A percentile compares a stretch with the other conserved stretches of the same genome.
phyloP scores from a whole-genome alignment of 1,140 invertebrate species.

The Orchesella cincta region DNA sequence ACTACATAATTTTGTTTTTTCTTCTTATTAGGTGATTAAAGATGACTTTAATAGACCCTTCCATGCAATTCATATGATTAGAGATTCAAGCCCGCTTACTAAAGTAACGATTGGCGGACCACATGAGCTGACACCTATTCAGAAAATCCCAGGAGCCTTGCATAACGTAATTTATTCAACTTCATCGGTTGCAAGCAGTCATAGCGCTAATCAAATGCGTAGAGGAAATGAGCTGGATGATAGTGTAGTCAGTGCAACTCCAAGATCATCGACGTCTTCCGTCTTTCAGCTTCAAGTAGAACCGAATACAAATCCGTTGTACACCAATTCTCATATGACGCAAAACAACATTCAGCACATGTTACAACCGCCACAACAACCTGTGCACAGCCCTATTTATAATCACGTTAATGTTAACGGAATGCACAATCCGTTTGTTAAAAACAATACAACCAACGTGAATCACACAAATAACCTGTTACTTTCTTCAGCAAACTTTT shows the following conservation, averaged over 20 bases:
- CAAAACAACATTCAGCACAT: not conserved
- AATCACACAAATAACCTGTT: slow-evolving; percentile 29
- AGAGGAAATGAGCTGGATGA: not conserved
- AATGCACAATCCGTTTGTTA: not conserved
- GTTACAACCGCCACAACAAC: not conserved
- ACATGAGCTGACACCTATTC: slow-evolving; percentile 32
- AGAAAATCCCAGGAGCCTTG: not conserved
- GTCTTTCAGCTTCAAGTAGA: slow-evolving; percentile 14
- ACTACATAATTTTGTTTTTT: not conserved
- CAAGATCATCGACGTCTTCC: slow-evolving; percentile 31
- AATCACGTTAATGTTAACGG: slow-evolving; percentile 32
- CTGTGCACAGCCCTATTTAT: slow-evolving; percentile 28
- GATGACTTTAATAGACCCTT: slow-evolving; percentile 46
- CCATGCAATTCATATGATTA: slow-evolving; percentile 38
- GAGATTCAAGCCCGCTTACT: slow-evolving; percentile 31
- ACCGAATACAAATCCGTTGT: not conserved
- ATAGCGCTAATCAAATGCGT: slow-evolving; percentile 22
- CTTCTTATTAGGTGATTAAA: slow-evolving; percentile 40
- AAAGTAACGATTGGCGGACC: slow-evolving; percentile 15
- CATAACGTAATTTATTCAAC: slow-evolving; percentile 7
- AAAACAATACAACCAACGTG: slow-evolving; percentile 7
- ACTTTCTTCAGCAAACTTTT: slow-evolving; percentile 44
- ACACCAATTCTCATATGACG: slow-evolving; percentile 3
- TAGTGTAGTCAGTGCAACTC: not conserved
- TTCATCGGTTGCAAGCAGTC: not conserved